Base-by-base conservation (phyloP, 2,888 invertebrate species). In the Ecliptopera silaceata region DNA sequence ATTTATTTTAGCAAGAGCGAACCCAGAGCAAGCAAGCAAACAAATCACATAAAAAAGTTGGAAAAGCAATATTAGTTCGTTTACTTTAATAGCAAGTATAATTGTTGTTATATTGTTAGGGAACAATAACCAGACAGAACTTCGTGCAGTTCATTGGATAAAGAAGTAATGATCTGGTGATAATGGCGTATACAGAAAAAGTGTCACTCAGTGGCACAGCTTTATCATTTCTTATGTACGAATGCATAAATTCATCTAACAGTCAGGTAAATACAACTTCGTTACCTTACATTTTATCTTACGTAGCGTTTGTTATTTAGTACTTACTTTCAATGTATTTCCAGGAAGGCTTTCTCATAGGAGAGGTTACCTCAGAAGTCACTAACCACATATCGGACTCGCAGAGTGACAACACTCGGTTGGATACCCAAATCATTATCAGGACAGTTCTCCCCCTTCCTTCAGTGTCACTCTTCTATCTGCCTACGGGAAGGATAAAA, bases 381-480 rank as follows among this genome's bases (percentile, higher is more conserved):
- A 93, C 93, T 4, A 94, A 93, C 77, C 93, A 93, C 54, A 94
- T 95, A 74, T 95, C 95, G 3, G 95, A 95, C 76, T 92, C 93
- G 12, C 94, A 94, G 59, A 93, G 93, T 70, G 92, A 93, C 71
- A 92, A 93, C 67, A 91, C 94, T 45, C 91, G 93, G 29, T 82
- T 93, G 54, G 93, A 93, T 66, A 93, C 91, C 62, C 92, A 93
- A 68, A 93, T 95, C 54, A 91, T 93, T 70, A 89, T 95, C 59
- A 92, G 92, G 70, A 93, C 93, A 11, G 87, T 93, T 22, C 74
- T 95, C 46, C 93, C 94, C 0, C 87, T 93, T 59, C 93, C 94
- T 3, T 84, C 90, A 11, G 82, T 90, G 0, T 92, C 92, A 43
- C 77, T 93, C 61, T 92, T 95, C 75, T 93, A 93, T 67, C 83